Evolutionary conservation across 2,113 vertebrate species (phyloP).

Genomic region (Phylloscopus whistleri): DNA sequence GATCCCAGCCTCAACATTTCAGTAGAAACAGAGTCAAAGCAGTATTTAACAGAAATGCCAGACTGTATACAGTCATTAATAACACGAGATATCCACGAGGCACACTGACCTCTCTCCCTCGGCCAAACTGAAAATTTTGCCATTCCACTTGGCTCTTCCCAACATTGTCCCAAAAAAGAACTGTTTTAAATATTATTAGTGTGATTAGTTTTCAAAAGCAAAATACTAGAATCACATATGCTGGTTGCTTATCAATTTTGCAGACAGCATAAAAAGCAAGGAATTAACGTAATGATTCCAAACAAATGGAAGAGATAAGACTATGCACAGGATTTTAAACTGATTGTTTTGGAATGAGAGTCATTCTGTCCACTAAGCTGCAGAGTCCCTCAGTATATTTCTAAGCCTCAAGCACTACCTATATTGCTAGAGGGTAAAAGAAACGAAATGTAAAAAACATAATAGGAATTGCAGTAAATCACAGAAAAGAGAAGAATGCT

Average conservation of each 20-base stretch:
- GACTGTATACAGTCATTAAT: neutral
- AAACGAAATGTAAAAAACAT: neutral
- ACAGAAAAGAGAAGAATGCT: neutral
- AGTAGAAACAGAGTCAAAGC: neutral
- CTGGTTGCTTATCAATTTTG: neutral
- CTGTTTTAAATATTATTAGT: neutral
- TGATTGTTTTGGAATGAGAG: neutral
- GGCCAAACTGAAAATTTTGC: neutral
- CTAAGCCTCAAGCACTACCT: neutral
- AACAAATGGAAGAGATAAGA: neutral
- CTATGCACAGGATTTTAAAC: neutral
- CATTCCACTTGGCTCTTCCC: neutral
- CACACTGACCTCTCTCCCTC: neutral
- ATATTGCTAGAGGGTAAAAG: neutral
- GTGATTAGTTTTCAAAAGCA: neutral
- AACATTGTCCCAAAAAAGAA: neutral
- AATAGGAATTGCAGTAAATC: neutral
- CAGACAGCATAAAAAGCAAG: neutral
- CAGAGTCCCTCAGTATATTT: neutral
- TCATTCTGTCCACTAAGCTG: neutral
- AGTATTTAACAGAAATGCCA: neutral
- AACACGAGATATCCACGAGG: neutral
- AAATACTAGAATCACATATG: neutral
- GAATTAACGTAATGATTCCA: neutral
- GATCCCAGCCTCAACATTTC: neutral